phyloP scores from a whole-genome alignment of 2,797 vertebrate species.

The Clarias fuscus region DNA sequence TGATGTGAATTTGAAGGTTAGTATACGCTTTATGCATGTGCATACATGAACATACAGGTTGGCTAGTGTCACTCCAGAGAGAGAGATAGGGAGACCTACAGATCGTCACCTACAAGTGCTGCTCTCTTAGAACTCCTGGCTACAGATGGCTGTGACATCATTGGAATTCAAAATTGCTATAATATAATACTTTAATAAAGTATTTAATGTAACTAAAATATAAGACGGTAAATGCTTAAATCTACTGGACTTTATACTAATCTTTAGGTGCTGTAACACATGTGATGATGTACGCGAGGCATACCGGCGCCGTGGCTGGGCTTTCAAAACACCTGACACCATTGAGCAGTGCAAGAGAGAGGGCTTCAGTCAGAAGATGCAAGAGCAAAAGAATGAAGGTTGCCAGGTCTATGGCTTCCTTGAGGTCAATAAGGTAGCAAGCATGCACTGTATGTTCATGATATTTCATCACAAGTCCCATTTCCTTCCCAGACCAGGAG shows the following conservation, averaged over 20 bases:
- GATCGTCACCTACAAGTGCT: neutral
- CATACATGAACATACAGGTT: too few relatives aligned
- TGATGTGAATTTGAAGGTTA: neutral
- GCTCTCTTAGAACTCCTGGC: neutral
- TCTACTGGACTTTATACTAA: neutral
- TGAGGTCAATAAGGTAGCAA: conserved; percentile 93
- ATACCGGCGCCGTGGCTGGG: conserved; percentile 93
- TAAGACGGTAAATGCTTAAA: neutral
- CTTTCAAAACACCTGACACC: conserved; percentile 94
- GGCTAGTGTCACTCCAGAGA: too few relatives aligned
- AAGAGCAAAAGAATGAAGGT: conserved; percentile 98
- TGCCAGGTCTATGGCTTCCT: conserved; percentile 95
- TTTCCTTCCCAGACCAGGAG: neutral
- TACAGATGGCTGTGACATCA: too few relatives aligned
- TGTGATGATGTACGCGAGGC: conserved; percentile 98
- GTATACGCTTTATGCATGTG: neutral
- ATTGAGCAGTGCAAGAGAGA: conserved; percentile 97
- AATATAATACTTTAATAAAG: neutral
- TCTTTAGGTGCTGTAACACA: conserved; percentile 89
- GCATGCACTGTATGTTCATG: neutral
- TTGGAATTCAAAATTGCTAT: neutral
- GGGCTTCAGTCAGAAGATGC: conserved; percentile 97
- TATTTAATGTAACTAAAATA: neutral
- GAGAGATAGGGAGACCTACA: too few relatives aligned
- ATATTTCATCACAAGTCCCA: neutral